These are phyloP conservation scores for Melipona quadrifasciata DNA, from an alignment of 1,140 invertebrate species.

Conservation along the genomic window DNA sequence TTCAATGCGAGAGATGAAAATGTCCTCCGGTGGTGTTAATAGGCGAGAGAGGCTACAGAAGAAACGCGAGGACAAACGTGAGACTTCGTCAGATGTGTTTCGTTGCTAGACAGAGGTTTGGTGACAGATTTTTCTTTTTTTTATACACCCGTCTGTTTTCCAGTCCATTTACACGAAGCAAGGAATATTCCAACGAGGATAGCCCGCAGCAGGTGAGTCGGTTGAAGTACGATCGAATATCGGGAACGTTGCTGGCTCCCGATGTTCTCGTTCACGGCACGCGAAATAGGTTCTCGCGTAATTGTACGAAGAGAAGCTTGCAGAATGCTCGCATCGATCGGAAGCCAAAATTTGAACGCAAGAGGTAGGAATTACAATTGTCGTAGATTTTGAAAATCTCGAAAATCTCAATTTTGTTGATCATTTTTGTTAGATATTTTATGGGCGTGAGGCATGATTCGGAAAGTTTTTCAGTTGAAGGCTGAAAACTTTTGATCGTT, in stretches of 20 bases:
- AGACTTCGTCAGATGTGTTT: slow-evolving; percentile 30
- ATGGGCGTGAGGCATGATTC: no score
- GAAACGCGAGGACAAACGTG: neutral
- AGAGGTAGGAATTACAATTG: no score
- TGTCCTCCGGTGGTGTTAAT: neutral
- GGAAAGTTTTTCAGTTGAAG: no score
- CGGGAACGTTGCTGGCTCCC: neutral
- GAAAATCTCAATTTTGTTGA: no score
- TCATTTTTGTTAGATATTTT: no score
- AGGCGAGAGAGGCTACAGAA: neutral
- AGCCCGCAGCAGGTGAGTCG: neutral
- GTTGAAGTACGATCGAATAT: slow-evolving; percentile 2
- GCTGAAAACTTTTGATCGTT: no score
- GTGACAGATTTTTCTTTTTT: slow-evolving; percentile 15
- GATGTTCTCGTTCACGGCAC: neutral
- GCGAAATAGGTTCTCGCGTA: neutral
- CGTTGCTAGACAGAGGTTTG: slow-evolving; percentile 15
- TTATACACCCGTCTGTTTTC: slow-evolving; percentile 6
- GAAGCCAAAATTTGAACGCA: neutral
- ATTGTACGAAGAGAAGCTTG: neutral
- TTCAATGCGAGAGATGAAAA: neutral
- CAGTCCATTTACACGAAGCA: neutral
- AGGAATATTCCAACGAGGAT: slow-evolving; percentile 18
- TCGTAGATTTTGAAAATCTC: no score
- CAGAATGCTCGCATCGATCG: neutral